Conservation (phyloP, 2,888 invertebrate genomes). For the Agapetus fuscipes region DNA sequence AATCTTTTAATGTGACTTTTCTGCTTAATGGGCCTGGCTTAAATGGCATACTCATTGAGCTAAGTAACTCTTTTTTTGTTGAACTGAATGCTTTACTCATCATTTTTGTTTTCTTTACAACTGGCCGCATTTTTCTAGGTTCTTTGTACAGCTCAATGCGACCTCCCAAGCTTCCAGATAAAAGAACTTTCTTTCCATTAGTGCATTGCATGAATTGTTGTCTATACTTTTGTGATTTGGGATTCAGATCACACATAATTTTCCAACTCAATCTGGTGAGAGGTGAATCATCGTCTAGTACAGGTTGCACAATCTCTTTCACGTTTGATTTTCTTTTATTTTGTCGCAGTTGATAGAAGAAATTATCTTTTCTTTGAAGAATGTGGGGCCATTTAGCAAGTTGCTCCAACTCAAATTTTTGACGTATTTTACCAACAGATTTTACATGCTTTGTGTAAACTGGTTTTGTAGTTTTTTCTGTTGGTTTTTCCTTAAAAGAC, state of each 20-base stretch:
- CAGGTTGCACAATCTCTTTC: too few relatives aligned
- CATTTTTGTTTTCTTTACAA: too few relatives aligned
- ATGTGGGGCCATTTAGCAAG: slow-evolving; percentile 28
- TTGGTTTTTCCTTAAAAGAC: slow-evolving; percentile 30
- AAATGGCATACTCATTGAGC: slow-evolving; percentile 36
- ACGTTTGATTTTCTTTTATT: too few relatives aligned
- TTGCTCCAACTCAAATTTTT: slow-evolving; percentile 33
- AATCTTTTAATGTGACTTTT: slow-evolving; percentile 38
- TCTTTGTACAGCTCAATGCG: slow-evolving; percentile 5
- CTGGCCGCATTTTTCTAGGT: slow-evolving; percentile 2
- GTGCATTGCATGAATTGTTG: slow-evolving; percentile 15
- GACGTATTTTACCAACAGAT: slow-evolving; percentile 36
- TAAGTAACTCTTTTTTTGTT: slow-evolving; percentile 27
- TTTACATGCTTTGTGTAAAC: slow-evolving; percentile 27
- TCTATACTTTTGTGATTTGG: slow-evolving; percentile 4
- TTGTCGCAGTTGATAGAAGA: too few relatives aligned
- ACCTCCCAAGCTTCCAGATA: slow-evolving; percentile 20
- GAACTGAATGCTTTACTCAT: slow-evolving; percentile 7
- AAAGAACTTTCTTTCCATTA: slow-evolving; percentile 15
- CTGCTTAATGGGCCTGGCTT: slow-evolving; percentile 48
- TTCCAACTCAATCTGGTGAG: slow-evolving; percentile 22
- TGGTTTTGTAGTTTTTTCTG: too few relatives aligned
- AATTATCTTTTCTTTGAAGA: slow-evolving; percentile 33
- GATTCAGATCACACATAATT: slow-evolving; percentile 9
- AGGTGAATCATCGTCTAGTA: slow-evolving; percentile 31